Base-by-base conservation (phyloP, 2,888 invertebrate species). In the Eupithecia pulchellata region DNA sequence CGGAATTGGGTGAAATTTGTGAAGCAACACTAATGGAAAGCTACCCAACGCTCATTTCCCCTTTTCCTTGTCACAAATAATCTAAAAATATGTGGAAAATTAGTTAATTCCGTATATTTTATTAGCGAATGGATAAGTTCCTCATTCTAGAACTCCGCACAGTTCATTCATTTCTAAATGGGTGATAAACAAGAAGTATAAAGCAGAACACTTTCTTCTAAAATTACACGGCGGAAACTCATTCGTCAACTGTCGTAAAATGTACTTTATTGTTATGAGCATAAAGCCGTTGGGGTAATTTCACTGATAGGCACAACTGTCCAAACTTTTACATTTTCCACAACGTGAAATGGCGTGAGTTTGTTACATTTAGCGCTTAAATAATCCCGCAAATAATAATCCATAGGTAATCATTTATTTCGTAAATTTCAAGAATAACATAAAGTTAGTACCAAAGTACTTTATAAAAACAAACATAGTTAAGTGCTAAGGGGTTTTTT, bases 161-260 rank as follows among this genome's bases (percentile, higher is more conserved):
- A 61, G 32, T 29, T 34, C 17, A 57, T 55, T 65, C 30, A 61
- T 52, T 36, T 34, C 9, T 6, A 52, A 67, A 52, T 60, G 60
- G 58, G 58, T 60, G 20, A 36, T 30, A 29, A 65, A 65, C 62
- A 52, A 58, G 65, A 52, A 30, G 52, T 64, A 69, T 72, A 69
- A 72, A 71, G 3, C 66, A 58, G 63, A 72, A 72, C 47, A 67
- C 70, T 68, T 67, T 69, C 69, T 62, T 66, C 39, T 55, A 57
- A 62, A 63, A 67, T 73, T 47, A 58, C 42, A 58, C 42, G 65
- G 42, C 71, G 27, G 52, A 71, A 72, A 67, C 69, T 57, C 57
- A 71, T 69, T 73, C 74, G 72, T 71, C 73, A 60, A 58, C 42
- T 69, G 72, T 72, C 70, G 73, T 75, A 72, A 75, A 77, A 72